These are phyloP conservation scores for Glaucidium brasilianum DNA, from an alignment of 2,113 vertebrate species.

Conservation along the genomic window DNA sequence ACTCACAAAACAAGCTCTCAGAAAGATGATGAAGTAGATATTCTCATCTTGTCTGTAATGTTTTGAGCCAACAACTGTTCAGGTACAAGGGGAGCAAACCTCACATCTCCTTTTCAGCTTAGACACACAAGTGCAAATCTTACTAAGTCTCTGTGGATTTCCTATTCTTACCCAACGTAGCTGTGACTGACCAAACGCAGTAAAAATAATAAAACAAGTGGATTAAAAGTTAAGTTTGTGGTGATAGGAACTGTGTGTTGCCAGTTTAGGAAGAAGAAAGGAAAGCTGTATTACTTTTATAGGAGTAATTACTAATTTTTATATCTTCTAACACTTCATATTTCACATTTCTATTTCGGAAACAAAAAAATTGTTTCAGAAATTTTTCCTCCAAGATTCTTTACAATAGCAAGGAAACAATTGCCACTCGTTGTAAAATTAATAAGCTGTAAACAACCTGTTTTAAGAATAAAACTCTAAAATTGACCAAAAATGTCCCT, in stretches of 20 bases:
- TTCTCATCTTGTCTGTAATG: background rate
- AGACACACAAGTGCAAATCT: background rate
- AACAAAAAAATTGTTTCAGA: background rate
- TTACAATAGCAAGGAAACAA: background rate
- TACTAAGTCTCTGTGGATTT: background rate
- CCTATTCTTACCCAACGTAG: background rate
- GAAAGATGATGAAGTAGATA: background rate
- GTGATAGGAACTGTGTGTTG: background rate
- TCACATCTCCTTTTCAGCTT: background rate
- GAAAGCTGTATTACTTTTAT: background rate
- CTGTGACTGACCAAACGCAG: background rate
- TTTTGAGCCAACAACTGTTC: background rate
- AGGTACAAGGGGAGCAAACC: background rate
- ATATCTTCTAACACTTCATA: background rate
- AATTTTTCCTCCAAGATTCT: background rate
- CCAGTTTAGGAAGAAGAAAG: background rate
- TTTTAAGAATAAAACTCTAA: background rate
- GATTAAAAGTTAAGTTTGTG: background rate
- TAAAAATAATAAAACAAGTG: background rate
- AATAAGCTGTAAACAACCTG: background rate
- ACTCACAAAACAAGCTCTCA: background rate
- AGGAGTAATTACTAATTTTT: background rate
- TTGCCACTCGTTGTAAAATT: background rate
- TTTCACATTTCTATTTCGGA: background rate
- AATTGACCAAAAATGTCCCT: background rate